Evolutionary conservation across 2,797 vertebrate genomes (phyloP), one percentile per base, ranked within the genome.

Genomic region (Champsocephalus esox): DNA sequence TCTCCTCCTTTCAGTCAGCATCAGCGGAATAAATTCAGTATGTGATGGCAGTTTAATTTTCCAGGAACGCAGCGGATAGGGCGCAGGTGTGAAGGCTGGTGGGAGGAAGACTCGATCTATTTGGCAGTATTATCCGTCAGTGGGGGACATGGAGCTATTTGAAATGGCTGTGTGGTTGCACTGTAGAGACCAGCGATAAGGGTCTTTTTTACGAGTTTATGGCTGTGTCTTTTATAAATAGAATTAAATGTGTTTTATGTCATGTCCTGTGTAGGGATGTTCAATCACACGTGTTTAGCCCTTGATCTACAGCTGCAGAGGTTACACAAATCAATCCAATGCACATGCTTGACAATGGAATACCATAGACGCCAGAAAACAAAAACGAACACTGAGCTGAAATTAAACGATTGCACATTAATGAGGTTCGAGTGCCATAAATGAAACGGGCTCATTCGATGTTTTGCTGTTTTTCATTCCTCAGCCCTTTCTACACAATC

Each of bases 21-120:
- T 77, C 56, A 70, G 24, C 70, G 71, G 54, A 44, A 28, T 61
- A 48, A 55, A 79, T 79, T 57, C 45, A 73, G 80, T 38, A 70
- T 70, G 62, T 58, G 73, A 59, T 69, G 64, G 66, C 3, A 16
- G 70, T 87, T 82, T 79, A 70, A 85, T 91, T 80, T 61, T 65
- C 28, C 55, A 28, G 41, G 46, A 60, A 66, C 50, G 75, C 83
- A 66, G n/a, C 63, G 8, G 34, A 38, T 38, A 45, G 77, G 75
- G 77, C 72, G 70, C 77, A 55, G 70, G 64, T 87, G 80, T 65
- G 59, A 76, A 46, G 75, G 73, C 71, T 52, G 48, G 28, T 75
- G 81, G 78, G 84, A 82, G 84, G 65, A 85, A 76, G 57, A 62
- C 71, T 84, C 66, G 66, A 69, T 73, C 41, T 58, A 46, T 62